These are phyloP conservation scores for Fistularia commersonii DNA, from an alignment of 2,797 vertebrate genomes.

Conservation along the genomic window DNA sequence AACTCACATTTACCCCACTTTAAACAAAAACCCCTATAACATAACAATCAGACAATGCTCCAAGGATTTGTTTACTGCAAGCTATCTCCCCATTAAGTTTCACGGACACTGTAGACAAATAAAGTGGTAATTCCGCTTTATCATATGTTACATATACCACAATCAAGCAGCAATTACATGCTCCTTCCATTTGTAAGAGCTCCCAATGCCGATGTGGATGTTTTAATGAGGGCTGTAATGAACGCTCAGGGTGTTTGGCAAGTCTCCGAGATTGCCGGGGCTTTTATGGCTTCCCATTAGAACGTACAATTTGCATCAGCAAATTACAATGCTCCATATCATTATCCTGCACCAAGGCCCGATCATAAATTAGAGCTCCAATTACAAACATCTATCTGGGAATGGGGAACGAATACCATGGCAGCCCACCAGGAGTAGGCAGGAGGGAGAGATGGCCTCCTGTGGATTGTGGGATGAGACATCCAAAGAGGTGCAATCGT, in stretches of 20 bases:
- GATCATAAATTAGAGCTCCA: constrained; percentile 83
- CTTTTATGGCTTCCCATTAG: constrained; percentile 81
- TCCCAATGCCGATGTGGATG: constrained; percentile 72
- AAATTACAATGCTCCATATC: constrained; percentile 83
- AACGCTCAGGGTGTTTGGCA: constrained; percentile 81
- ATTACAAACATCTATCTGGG: constrained; percentile 78
- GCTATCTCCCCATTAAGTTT: constrained; percentile 70
- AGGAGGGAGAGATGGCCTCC: constrained; percentile 54
- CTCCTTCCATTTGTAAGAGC: constrained; percentile 77
- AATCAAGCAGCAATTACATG: constrained; percentile 80
- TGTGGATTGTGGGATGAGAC: constrained; percentile 58
- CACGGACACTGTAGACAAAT: constrained; percentile 72
- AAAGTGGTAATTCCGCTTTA: constrained; percentile 73
- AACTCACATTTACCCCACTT: constrained; percentile 72
- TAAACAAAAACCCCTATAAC: constrained; percentile 70
- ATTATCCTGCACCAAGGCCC: constrained; percentile 75
- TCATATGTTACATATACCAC: constrained; percentile 74
- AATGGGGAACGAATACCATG: constrained; percentile 61
- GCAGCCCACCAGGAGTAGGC: constrained; percentile 57
- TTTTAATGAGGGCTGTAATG: constrained; percentile 83
- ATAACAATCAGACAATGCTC: constrained; percentile 65
- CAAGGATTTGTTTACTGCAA: constrained; percentile 67
- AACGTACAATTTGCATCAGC: constrained; percentile 83
- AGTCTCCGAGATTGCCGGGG: constrained; percentile 75
- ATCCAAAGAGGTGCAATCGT: constrained; percentile 64